Evolutionary conservation across 30 jellyfish, hydroid and myxozoan genomes (phyloP).

Genomic region (Rhopilema esculentum): DNA sequence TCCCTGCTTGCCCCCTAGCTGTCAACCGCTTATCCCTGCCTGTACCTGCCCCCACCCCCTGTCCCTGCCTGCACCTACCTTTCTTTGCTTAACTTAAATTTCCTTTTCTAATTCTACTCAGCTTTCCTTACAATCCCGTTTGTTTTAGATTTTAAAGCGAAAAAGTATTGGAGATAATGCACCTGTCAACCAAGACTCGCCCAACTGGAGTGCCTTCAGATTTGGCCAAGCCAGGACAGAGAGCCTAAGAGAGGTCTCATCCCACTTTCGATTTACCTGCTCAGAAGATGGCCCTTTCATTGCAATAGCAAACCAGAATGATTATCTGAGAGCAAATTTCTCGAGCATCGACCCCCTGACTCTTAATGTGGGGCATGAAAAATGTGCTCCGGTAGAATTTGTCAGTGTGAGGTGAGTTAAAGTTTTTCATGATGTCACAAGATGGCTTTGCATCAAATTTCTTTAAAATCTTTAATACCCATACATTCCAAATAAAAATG

Average conservation of each 20-base stretch:
- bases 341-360: slow-evolving; percentile 37
- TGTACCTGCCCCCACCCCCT: too few species aligned
- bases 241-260: slow-evolving; percentile 3
- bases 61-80: too few species aligned
- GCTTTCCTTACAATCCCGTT: too few species aligned
- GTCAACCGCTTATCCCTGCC: too few species aligned
- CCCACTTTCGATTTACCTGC: slow-evolving; percentile 33
- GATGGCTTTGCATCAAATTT: too few species aligned
- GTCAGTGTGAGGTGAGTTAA: slow-evolving; percentile 2
- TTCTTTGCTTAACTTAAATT: too few species aligned
- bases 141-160: neutral
- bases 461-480: too few species aligned
- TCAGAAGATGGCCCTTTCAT: slow-evolving; percentile 40
- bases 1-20: too few species aligned
- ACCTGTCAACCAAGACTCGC: slow-evolving; percentile 35
- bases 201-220: slow-evolving; percentile 13
- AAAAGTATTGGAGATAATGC: slow-evolving; percentile 1
- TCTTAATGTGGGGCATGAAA: slow-evolving; percentile 11
- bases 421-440: too few species aligned
- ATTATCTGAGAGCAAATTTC: slow-evolving; percentile 20
- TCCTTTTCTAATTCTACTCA: too few species aligned
- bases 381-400: slow-evolving; percentile 24
- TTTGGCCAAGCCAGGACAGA: slow-evolving; percentile 26
- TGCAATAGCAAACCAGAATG: neutral
- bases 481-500: too few species aligned